Percentiles rank a stretch among this genome's conserved stretches.
Evolutionary conservation across 2,888 invertebrate genomes (phyloP).

Genomic region (Blastobasis adustella): DNA sequence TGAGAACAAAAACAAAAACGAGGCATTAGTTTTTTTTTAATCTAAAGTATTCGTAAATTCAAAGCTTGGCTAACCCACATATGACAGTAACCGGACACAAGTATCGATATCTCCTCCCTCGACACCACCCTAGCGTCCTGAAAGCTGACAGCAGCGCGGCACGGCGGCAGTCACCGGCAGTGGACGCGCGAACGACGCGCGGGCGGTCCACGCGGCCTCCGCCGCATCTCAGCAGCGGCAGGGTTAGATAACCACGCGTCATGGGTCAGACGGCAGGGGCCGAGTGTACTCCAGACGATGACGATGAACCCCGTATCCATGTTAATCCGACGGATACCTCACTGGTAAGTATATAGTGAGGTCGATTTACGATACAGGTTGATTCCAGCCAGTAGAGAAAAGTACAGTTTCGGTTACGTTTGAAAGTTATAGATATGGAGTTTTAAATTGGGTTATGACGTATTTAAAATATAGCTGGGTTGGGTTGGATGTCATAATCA

Average conservation of each 20-base stretch:
- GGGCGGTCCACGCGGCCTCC: slow-evolving; percentile 67
- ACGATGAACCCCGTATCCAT: slow-evolving; percentile 69
- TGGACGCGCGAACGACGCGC: slow-evolving; percentile 64
- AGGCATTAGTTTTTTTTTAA: no score
- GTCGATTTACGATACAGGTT: no score
- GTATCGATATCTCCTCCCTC: slow-evolving; percentile 15
- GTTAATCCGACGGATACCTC: slow-evolving; percentile 68
- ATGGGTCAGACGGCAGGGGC: slow-evolving; percentile 74
- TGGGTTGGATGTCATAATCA: no score
- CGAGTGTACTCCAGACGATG: slow-evolving; percentile 68
- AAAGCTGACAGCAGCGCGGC: slow-evolving; percentile 34
- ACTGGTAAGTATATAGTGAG: slow-evolving; percentile 55
- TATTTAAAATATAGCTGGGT: no score
- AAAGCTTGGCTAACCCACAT: no score
- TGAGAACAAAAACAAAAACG: no score
- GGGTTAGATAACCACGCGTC: slow-evolving; percentile 14
- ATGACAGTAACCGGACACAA: neutral
- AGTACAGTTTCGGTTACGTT: no score
- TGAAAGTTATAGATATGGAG: no score
- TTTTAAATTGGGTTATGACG: no score
- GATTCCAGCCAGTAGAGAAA: no score
- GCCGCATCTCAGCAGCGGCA: slow-evolving; percentile 29
- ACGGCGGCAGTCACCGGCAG: slow-evolving; percentile 58
- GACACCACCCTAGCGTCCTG: slow-evolving; percentile 30
- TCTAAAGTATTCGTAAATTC: no score